Evolutionary conservation across 2,888 invertebrate genomes (phyloP).

Genomic region (Eupithecia insigniata): DNA sequence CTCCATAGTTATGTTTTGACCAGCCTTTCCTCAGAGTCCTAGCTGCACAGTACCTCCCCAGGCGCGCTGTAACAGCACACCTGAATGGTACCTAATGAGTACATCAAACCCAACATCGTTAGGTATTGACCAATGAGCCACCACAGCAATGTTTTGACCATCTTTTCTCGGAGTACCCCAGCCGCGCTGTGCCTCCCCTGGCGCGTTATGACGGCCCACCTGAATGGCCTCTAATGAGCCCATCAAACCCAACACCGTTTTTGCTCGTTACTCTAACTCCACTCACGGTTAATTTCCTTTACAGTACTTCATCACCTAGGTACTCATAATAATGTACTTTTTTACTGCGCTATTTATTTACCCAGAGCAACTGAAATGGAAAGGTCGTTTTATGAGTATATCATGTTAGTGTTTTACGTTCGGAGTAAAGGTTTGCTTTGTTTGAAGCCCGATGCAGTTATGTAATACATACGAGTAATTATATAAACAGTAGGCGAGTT

Average conservation of each 20-base stretch:
- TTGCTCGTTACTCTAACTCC: constrained; percentile 40
- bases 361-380: not conserved
- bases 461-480: too few relatives aligned
- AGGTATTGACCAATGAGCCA: constrained; percentile 17
- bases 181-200: not conserved
- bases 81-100: constrained; percentile 35
- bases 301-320: constrained; percentile 20
- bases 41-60: not conserved
- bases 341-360: constrained; percentile 9
- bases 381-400: not conserved
- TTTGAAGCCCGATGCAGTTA: not conserved
- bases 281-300: constrained; percentile 32
- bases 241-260: constrained; percentile 38
- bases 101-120: constrained; percentile 36
- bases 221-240: constrained; percentile 39
- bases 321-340: constrained; percentile 21
- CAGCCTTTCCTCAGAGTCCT: not conserved
- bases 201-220: constrained; percentile 25
- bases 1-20: not conserved
- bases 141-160: not conserved
- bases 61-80: constrained; percentile 20
- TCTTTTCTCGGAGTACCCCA: not conserved
- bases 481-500: not conserved
- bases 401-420: not conserved
- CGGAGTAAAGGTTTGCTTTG: not conserved